phyloP scores from a whole-genome alignment of 2,113 vertebrate genomes.

The Mirza zaza region DNA sequence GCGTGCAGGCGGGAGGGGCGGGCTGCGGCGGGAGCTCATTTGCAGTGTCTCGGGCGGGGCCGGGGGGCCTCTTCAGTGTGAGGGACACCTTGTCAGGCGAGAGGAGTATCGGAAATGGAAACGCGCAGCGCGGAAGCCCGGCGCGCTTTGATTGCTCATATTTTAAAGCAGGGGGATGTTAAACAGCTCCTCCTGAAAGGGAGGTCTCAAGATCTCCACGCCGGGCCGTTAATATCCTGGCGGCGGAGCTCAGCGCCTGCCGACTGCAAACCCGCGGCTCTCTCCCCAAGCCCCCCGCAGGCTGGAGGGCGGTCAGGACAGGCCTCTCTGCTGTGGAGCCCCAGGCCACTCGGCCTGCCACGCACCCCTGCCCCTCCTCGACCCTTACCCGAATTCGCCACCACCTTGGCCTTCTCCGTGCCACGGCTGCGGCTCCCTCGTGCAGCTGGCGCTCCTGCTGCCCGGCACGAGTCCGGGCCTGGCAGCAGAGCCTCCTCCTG shows the following conservation, averaged over 20 bases:
- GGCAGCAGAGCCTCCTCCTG: rapidly evolving
- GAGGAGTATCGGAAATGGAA: slow-evolving; percentile 67
- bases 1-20: slow-evolving; percentile 74
- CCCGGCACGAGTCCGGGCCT: neutral
- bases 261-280: neutral
- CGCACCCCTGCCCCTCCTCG: neutral
- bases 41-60: slow-evolving; percentile 63
- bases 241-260: rapidly evolving
- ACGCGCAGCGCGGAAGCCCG: slow-evolving; percentile 47
- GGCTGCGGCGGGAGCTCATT: slow-evolving; percentile 75
- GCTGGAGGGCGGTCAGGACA: neutral
- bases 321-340: neutral
- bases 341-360: neutral
- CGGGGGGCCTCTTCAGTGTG: slow-evolving; percentile 76
- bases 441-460: rapidly evolving
- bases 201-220: neutral
- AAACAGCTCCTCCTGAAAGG: slow-evolving; percentile 72
- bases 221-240: neutral
- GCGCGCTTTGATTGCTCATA: slow-evolving; percentile 63
- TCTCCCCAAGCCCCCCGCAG: neutral
- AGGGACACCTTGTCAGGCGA: slow-evolving; percentile 80
- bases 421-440: rapidly evolving
- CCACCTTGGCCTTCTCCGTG: rapidly evolving
- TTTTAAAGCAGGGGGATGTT: slow-evolving; percentile 73
- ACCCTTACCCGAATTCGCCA: rapidly evolving